These are phyloP conservation scores for Eptatretus burgeri DNA, from an alignment of 2,113 vertebrate species.

Conservation along the genomic window DNA sequence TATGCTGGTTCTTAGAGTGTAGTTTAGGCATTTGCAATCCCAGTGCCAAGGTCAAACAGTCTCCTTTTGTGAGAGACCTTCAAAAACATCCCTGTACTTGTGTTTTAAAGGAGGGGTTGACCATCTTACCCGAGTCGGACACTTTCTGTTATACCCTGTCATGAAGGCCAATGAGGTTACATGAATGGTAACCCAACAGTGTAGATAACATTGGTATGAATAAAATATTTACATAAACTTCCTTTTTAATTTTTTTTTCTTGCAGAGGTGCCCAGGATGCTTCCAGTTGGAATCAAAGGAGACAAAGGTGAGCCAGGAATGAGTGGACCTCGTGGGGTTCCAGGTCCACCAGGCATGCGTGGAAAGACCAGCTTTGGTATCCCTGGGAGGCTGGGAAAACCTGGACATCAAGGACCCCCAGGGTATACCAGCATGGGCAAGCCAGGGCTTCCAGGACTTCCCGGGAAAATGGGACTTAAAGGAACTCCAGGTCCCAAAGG, in stretches of 20 bases:
- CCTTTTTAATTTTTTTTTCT: conserved; percentile 15
- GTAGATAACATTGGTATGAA: no score
- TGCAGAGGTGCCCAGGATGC: conserved; percentile 48
- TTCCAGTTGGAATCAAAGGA: conserved; percentile 53
- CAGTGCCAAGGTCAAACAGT: no score
- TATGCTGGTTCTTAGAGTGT: no score
- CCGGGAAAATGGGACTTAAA: conserved; percentile 54
- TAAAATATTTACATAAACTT: not conserved
- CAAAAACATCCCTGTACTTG: no score
- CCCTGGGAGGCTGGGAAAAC: conserved; percentile 55
- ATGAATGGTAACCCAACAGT: no score
- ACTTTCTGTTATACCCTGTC: no score
- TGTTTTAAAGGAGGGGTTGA: no score
- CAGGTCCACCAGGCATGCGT: conserved; percentile 43
- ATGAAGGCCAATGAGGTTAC: no score
- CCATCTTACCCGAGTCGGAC: no score
- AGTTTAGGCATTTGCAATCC: no score
- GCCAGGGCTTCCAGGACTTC: conserved; percentile 54
- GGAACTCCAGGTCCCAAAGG: conserved; percentile 35
- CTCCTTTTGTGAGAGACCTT: no score
- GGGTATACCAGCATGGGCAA: conserved; percentile 71
- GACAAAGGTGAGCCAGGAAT: conserved; percentile 70
- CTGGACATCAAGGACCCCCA: conserved; percentile 46
- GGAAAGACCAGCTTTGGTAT: conserved; percentile 74
- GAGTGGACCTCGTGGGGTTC: conserved; percentile 51